A percentile compares a stretch with the other conserved stretches of the same genome.
These are phyloP conservation scores for Ectropis crepuscularia DNA, from an alignment of 2,888 invertebrate species.

Conservation along the genomic window DNA sequence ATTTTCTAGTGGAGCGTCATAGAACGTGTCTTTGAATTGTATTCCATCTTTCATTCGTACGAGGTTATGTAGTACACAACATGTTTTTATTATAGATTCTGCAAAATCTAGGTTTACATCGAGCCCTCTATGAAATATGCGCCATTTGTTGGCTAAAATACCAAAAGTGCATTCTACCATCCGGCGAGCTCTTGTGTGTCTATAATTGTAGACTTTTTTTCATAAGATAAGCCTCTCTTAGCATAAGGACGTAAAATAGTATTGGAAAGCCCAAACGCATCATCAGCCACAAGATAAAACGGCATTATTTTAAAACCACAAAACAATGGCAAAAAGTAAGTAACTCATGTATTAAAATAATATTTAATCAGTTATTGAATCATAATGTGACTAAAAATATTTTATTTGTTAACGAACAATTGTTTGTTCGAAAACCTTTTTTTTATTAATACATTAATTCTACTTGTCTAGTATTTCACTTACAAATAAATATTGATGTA, in stretches of 20 bases:
- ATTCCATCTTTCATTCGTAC: constrained; percentile 16
- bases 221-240: constrained; percentile 18
- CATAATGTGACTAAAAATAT: no score
- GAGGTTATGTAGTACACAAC: constrained; percentile 24
- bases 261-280: constrained; percentile 33
- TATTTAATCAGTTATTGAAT: no score
- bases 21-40: constrained; percentile 28
- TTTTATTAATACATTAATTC: no score
- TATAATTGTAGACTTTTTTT: constrained; percentile 42
- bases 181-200: constrained; percentile 27
- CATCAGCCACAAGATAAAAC: constrained; percentile 31
- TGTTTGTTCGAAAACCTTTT: no score
- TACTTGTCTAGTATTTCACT: no score
- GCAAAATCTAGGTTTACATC: constrained; percentile 5
- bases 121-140: constrained; percentile 36
- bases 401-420: no score
- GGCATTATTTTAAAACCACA: no score
- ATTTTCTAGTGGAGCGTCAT: constrained; percentile 21
- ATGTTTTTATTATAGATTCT: constrained; percentile 17
- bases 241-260: constrained; percentile 25
- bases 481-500: no score
- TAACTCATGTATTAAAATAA: no score
- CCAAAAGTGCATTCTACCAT: constrained; percentile 42
- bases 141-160: constrained; percentile 37
- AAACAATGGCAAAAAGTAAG: no score